Percentiles rank a stretch among this genome's conserved stretches.
phyloP scores from a whole-genome alignment of 2,797 vertebrate species.

The Prionace glauca region DNA sequence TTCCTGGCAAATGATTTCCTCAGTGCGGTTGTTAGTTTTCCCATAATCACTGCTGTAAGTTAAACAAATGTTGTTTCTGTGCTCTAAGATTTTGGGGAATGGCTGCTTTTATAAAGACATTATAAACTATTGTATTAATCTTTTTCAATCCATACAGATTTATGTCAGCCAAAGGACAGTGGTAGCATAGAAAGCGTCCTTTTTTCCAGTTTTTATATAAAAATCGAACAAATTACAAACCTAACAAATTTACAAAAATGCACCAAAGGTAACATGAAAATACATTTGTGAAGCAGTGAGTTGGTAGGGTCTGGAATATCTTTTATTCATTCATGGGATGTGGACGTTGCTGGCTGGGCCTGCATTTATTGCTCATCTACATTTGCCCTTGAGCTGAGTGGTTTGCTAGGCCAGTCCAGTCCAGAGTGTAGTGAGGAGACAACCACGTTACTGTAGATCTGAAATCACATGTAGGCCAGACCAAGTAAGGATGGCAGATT shows the following conservation, averaged over 20 bases:
- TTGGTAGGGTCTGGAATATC: not conserved
- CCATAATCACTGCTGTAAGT: constrained; percentile 80
- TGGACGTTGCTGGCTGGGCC: too few species aligned
- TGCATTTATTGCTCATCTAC: too few species aligned
- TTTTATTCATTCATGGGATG: too few species aligned
- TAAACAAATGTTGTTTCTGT: constrained; percentile 30
- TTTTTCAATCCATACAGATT: not conserved
- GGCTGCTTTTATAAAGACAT: not conserved
- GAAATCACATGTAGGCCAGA: too few species aligned
- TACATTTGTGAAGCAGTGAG: not conserved
- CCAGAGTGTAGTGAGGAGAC: too few species aligned
- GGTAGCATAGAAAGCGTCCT: not conserved
- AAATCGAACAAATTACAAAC: not conserved
- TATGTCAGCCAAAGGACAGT: not conserved
- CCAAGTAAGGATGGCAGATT: too few species aligned
- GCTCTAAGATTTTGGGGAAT: not conserved
- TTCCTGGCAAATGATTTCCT: constrained; percentile 77
- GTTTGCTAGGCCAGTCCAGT: too few species aligned
- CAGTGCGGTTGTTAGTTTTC: constrained; percentile 73
- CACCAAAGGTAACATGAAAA: not conserved
- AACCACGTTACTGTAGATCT: too few species aligned
- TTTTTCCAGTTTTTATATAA: not conserved
- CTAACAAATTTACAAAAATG: not conserved
- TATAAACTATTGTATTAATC: not conserved
- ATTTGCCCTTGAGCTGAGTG: too few species aligned